A percentile compares a stretch with the other conserved stretches of the same genome.
phyloP scores from a whole-genome alignment of 2,797 vertebrate genomes.

The Fistularia commersonii region DNA sequence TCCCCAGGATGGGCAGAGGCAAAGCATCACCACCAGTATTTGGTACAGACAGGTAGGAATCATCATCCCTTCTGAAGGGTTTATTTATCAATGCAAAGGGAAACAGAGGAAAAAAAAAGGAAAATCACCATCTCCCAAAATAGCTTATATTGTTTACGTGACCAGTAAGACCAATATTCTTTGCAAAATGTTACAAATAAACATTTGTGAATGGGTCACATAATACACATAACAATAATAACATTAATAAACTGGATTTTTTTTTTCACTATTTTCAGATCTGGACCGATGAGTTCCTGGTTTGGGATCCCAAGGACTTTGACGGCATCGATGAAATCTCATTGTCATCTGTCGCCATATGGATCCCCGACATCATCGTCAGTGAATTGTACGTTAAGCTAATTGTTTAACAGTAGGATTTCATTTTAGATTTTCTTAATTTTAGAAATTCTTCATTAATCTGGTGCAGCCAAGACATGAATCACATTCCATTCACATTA shows the following conservation, averaged over 20 bases:
- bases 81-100: too few relatives aligned
- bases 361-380: conserved; percentile 86
- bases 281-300: conserved; percentile 87
- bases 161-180: too few relatives aligned
- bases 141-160: too few relatives aligned
- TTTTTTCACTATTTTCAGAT: conserved; percentile 59
- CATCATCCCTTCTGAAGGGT: neutral
- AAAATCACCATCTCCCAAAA: too few relatives aligned
- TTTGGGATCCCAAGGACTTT: conserved; percentile 85
- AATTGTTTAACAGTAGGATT: too few relatives aligned
- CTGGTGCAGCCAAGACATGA: neutral
- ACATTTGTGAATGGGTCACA: neutral
- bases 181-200: too few relatives aligned
- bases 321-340: conserved; percentile 85
- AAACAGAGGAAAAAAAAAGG: too few relatives aligned
- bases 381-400: conserved; percentile 79
- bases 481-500: conserved; percentile 1
- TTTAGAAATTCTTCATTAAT: too few relatives aligned
- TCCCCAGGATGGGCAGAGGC: conserved; percentile 81
- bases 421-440: too few relatives aligned
- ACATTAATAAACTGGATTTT: too few relatives aligned
- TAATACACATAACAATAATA: neutral
- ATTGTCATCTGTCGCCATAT: conserved; percentile 80
- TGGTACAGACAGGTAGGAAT: conserved; percentile 82
- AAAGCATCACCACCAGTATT: conserved; percentile 83